A percentile compares a stretch with the other conserved stretches of the same genome.
phyloP scores from a whole-genome alignment of 2,797 vertebrate genomes.

The Coendou prehensilis region DNA sequence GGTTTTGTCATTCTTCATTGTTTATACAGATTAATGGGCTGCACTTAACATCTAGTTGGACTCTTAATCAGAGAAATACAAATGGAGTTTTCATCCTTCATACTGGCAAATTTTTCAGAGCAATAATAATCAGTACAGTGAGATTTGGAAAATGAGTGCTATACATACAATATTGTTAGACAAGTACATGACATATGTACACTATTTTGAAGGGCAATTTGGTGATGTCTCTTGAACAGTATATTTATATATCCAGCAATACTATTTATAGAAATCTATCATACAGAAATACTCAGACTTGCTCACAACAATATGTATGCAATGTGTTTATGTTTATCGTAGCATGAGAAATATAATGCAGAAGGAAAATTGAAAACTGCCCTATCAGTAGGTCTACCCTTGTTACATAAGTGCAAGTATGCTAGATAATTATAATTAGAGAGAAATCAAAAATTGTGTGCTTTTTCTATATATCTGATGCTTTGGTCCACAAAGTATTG shows the following conservation, averaged over 20 bases:
- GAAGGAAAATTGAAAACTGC: not conserved
- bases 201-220: not conserved
- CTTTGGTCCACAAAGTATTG: not conserved
- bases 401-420: too few species aligned
- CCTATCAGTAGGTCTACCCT: too few species aligned
- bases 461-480: not conserved
- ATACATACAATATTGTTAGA: not conserved
- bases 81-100: not conserved
- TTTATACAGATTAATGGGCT: not conserved
- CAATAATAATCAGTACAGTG: not conserved
- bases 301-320: not conserved
- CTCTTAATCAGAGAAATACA: not conserved
- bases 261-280: not conserved
- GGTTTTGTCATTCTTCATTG: not conserved
- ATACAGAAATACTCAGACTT: not conserved
- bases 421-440: accelerated
- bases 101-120: not conserved
- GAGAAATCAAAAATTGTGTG: not conserved
- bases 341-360: accelerated
- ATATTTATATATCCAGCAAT: not conserved
- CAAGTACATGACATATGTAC: not conserved
- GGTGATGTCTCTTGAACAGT: not conserved
- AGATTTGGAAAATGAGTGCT: not conserved
- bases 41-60: not conserved
- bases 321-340: too few species aligned